These are phyloP conservation scores for Cygnus olor DNA, from an alignment of 2,797 vertebrate genomes.

Conservation along the genomic window DNA sequence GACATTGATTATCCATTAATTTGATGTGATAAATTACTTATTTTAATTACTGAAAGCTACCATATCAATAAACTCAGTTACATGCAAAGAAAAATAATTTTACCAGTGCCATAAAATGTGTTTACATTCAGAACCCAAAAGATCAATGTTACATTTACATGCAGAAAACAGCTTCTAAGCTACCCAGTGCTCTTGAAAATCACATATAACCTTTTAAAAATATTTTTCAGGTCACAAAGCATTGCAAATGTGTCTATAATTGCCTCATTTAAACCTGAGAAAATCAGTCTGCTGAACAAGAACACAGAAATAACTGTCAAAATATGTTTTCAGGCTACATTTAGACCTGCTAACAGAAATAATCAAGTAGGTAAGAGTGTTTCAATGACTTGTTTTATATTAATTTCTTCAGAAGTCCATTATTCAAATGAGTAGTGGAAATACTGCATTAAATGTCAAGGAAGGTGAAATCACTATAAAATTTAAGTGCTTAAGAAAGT, in stretches of 20 bases:
- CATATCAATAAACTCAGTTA: not conserved
- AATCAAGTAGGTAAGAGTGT: conserved; percentile 85
- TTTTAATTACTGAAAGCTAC: not conserved
- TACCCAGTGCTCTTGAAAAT: not conserved
- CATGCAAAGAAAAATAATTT: not conserved
- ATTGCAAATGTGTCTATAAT: conserved; percentile 83
- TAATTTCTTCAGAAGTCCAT: not conserved
- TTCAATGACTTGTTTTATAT: not conserved
- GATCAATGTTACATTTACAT: not conserved
- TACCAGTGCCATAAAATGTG: not conserved
- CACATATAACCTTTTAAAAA: not conserved
- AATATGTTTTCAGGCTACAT: conserved; percentile 85
- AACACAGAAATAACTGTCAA: conserved; percentile 81
- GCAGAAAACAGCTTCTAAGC: not conserved
- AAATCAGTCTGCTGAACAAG: conserved; percentile 88
- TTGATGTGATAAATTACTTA: not conserved
- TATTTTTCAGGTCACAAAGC: conserved; percentile 86
- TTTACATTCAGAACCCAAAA: not conserved
- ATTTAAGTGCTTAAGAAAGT: not conserved
- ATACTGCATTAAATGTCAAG: not conserved
- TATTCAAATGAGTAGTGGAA: not conserved
- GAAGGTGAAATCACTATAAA: not conserved
- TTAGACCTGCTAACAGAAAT: conserved; percentile 82
- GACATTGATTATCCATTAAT: not conserved
- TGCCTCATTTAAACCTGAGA: conserved; percentile 85